Base-by-base conservation (phyloP, 2,113 vertebrate species). In the Mola mola region DNA sequence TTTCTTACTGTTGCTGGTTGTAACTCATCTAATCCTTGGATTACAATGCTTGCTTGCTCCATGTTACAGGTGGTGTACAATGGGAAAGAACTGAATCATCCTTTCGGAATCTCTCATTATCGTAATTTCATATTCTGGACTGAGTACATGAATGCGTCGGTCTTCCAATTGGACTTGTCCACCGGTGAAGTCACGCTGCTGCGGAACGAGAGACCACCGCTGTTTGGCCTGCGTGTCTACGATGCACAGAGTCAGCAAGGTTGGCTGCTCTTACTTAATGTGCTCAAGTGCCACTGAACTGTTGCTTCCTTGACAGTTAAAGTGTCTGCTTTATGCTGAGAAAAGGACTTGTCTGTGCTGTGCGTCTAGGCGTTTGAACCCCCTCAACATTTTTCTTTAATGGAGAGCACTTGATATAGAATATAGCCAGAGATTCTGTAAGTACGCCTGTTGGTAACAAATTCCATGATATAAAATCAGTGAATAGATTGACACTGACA, bases 111-210 rank as follows among this genome's bases (percentile, higher is more conserved):
- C 19, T 98, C 97, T 9, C 94, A 98, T 82, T 92, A 98, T 22
- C 93, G 92, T 17, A 94, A 95, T 84, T 94, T 92, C 38, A 93
- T 99, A 62, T 99, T 96, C 89, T 99, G 97, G 97, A 98, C 97
- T 2, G 97, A 99, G 82, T 99, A 99, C 79, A 98, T 98, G 96
- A 99, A 98, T 37, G 96, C 95, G 6, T 98, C 96, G 0, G 96
- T 99, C 82, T 98, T 98, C 91, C 96, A 97, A 86, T 68, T 99
- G 88, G 94, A 99, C 85, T 87, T 98, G 79, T 25, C 83, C n/a
- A 92, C 91, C 0, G 93, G 90, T 59, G 94, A 96, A 41, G 95
- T 99, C 72, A 94, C 92, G 0, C 86, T 97, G 41, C 58, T 98
- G 50, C 93, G 95, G 62, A 96, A 90, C 26, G 97, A 99, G 84